Conservation (phyloP, 2,888 invertebrate species). For the Dascillus cervinus region DNA sequence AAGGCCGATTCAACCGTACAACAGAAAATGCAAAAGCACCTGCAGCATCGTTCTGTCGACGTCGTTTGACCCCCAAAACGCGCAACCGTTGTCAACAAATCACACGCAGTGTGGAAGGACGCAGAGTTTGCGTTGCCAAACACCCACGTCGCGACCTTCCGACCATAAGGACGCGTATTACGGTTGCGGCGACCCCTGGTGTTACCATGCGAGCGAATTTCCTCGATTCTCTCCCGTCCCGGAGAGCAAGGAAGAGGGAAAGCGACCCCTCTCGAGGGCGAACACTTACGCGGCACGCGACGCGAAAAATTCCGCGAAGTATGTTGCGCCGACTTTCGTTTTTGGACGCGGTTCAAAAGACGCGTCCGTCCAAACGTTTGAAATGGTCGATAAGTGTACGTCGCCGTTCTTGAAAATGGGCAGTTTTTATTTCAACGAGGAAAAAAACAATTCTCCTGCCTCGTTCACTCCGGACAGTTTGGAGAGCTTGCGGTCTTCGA, state of each 20-base stretch:
- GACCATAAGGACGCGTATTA: constrained; percentile 24
- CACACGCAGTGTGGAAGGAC: constrained; percentile 33
- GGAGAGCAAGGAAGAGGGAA: constrained; percentile 30
- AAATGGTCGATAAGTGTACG: constrained; percentile 41
- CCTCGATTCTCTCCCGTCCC: constrained; percentile 36
- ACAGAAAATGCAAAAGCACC: constrained; percentile 55
- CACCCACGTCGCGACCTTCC: constrained; percentile 31
- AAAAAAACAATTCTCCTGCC: constrained; percentile 26
- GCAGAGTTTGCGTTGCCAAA: constrained; percentile 41
- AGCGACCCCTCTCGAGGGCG: constrained; percentile 26
- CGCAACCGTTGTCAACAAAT: constrained; percentile 17
- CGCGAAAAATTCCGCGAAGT: constrained; percentile 28
- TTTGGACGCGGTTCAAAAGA: constrained; percentile 38
- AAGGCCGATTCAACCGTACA: constrained; percentile 36
- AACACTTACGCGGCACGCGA: constrained; percentile 31
- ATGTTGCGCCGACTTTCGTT: constrained; percentile 8
- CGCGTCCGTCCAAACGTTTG: constrained; percentile 48
- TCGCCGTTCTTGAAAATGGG: constrained; percentile 34
- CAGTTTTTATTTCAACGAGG: constrained; percentile 17
- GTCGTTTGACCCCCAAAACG: constrained; percentile 35
- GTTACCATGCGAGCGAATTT: constrained; percentile 35
- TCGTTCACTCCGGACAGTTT: constrained; percentile 36
- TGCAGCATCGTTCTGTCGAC: constrained; percentile 59
- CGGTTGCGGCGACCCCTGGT: constrained; percentile 44
- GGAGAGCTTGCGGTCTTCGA: no score